Evolutionary conservation across 2,888 invertebrate species (phyloP), one percentile per base, ranked within the genome.

Genomic region (Parnassius glacialis): DNA sequence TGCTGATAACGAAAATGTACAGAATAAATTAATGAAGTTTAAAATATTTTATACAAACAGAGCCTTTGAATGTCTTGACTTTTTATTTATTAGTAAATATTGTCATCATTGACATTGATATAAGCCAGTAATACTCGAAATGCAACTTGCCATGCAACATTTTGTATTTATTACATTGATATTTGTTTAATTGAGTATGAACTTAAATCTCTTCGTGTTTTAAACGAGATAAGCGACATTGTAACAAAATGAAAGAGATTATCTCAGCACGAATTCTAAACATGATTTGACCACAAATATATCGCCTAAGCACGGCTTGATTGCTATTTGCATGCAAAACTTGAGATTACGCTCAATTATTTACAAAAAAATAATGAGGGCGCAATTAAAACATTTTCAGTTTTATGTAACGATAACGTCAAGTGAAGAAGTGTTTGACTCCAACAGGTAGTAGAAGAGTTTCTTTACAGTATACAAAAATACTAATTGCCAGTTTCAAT

Each of bases 101-200:
- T 62, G 54, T 51, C 58, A 62, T 41, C 10, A 45, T 42, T 13
- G 25, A 58, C 57, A 62, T 45, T 42, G 43, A 58, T n/a, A n/a
- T n/a, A n/a, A n/a, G n/a, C n/a, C n/a, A n/a, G n/a, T n/a, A n/a
- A n/a, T n/a, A 53, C 13, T 16, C 25, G 47, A 13, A 42, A 41
- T 25, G 41, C 12, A 61, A 61, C 56, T 45, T 16, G 52, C 45
- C 56, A 45, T 45, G n/a, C 61, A 13, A 56, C 52, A 52, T 34
- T 45, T 61, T 43, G 55, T 45, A 60, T 45, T 10, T 47, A 56
- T 41, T n/a, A 11, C 41, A 51, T 52, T 52, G 56, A 45, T 61
- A 56, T 52, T 56, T 61, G 61, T 51, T 56, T 51, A 56, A 45
- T 51, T 52, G 45, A 63, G 52, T 55, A 55, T 52, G 52, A 54